Conservation (phyloP, 2,888 invertebrate species). For the Drosophila nr. medialis region DNA sequence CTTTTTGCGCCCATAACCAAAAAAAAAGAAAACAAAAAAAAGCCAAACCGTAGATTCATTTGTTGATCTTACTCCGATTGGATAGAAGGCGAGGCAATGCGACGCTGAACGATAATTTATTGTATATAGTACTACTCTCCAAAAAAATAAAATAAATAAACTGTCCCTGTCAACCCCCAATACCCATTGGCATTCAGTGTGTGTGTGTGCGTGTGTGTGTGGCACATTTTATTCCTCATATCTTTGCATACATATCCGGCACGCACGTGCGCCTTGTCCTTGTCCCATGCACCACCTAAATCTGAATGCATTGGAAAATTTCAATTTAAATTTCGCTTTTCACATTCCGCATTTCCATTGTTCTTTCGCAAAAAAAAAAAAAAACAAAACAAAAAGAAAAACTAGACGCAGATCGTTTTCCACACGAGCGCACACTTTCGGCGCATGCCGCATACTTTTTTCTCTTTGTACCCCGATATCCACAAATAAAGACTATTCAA, state of each 20-base stretch:
- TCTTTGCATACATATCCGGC: constrained; percentile 44
- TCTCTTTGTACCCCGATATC: background rate
- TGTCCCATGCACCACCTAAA: constrained; percentile 24
- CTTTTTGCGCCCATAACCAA: constrained; percentile 49
- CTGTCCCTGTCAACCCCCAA: constrained; percentile 32
- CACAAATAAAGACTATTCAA: background rate
- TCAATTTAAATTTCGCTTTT: constrained; percentile 46
- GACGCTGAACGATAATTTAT: constrained; percentile 26
- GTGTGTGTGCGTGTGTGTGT: background rate
- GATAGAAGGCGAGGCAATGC: background rate
- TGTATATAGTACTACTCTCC: background rate
- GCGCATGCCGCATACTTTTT: constrained; percentile 50
- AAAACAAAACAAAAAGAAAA: background rate
- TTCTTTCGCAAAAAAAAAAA: constrained; percentile 14
- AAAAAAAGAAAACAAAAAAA: constrained; percentile 22
- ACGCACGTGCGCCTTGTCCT: constrained; percentile 56
- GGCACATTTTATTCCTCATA: constrained; percentile 20
- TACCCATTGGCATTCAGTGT: constrained; percentile 23
- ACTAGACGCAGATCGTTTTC: constrained; percentile 51
- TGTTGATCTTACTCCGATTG: constrained; percentile 48
- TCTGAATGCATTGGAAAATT: constrained; percentile 47
- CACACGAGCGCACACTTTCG: constrained; percentile 64
- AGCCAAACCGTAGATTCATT: constrained; percentile 55
- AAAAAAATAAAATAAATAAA: background rate
- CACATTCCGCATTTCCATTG: constrained; percentile 32